Conservation (phyloP, 2,888 invertebrate species). For the Unio pictorum region DNA sequence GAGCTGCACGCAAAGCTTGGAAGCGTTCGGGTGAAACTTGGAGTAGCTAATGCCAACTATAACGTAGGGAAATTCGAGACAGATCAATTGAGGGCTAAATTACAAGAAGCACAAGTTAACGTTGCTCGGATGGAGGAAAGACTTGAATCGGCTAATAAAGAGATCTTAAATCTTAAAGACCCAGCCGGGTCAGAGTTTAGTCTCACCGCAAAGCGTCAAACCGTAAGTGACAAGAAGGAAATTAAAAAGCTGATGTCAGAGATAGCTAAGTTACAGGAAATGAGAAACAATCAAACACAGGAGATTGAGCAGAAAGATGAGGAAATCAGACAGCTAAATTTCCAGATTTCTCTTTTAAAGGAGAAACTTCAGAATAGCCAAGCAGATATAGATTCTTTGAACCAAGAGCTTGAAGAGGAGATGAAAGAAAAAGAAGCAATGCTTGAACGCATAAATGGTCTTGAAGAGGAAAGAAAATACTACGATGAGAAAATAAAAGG, state of each 20-base stretch:
- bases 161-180: slow-evolving; percentile 22
- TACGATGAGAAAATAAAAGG: slow-evolving; percentile 28
- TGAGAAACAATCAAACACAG: slow-evolving; percentile 9
- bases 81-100: slow-evolving; percentile 18
- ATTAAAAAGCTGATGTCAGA: slow-evolving; percentile 18
- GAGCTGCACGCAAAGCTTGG: slow-evolving; percentile 19
- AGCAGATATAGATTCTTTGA: background rate
- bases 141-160: slow-evolving; percentile 20
- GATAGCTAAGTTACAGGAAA: slow-evolving; percentile 10
- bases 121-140: slow-evolving; percentile 35
- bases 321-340: slow-evolving; percentile 15
- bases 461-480: slow-evolving; percentile 23
- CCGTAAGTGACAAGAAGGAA: slow-evolving; percentile 25
- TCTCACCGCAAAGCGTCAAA: slow-evolving; percentile 26
- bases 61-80: slow-evolving; percentile 30
- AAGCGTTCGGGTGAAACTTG: slow-evolving; percentile 22
- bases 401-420: slow-evolving; percentile 19
- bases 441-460: slow-evolving; percentile 9
- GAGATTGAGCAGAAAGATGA: slow-evolving; percentile 15
- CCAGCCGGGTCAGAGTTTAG: slow-evolving; percentile 23
- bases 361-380: background rate
- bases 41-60: slow-evolving; percentile 31
- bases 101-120: slow-evolving; percentile 26
- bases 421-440: slow-evolving; percentile 14
- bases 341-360: background rate